Evolutionary conservation across 2,888 invertebrate species (phyloP), one percentile per base, ranked within the genome.

Genomic region (Nomada lathburiana): DNA sequence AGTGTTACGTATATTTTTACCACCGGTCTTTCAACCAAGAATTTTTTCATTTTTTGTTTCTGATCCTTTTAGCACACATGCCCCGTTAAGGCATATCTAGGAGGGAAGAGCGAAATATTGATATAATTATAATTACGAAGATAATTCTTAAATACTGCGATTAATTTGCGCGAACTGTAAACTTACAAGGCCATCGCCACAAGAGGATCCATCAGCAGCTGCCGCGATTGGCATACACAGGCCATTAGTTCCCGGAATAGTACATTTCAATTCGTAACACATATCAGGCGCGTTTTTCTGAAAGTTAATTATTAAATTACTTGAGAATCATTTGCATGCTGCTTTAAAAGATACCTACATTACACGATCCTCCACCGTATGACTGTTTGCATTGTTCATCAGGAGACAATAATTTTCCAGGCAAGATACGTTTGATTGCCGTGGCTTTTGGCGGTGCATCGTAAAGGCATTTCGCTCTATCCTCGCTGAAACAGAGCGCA

Each of bases 361-460:
- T 95, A 92, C 96, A 96, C 4, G 96, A 96, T 94, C 96, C 97
- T 23, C 98, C 98, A 90, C 98, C 98, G 9, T 98, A 95, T 93
- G 98, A 98, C 92, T 97, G 96, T 86, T 97, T 95, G 93, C 98
- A 98, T 93, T 98, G 98, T 59, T 98, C 97, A 93, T 98, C 98
- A 86, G 98, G 94, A 7, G 97, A 96, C 82, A 98, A 94, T 80
- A 98, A 94, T 87, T 97, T 96, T 60, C 98, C 98, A 0, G 98
- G 98, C 87, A 98, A 94, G 69, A 97, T 96, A 81, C 97, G 95
- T n/a, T 97, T 97, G 86, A 98, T 93, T 29, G 97, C 96, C 90
- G 97, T 96, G 91, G 97, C 97, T 93, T n/a, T 97, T 0, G 98
- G 98, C 0, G 98, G 98, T 16, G 97, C 96, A 94, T 98, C 98